Base-by-base conservation (phyloP, 2,888 invertebrate genomes). In the Galerucella nymphaeae region DNA sequence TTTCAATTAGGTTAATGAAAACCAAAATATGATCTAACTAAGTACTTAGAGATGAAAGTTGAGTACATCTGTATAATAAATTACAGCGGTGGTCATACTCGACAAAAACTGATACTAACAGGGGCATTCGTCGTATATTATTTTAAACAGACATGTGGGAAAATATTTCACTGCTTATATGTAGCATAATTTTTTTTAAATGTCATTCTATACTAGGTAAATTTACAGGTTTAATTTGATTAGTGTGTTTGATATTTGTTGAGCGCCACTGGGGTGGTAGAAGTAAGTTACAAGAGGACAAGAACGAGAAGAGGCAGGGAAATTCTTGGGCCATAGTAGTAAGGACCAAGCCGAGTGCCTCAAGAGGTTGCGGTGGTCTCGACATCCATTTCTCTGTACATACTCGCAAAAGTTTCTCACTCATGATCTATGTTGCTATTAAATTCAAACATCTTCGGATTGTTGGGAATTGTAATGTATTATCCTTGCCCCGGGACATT, bases 401-500 rank as follows among this genome's bases (percentile, higher is more conserved):
- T 83, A 84, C 83, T 85, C 83, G 82, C 83, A 85, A 81, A 86
- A 85, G 82, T 86, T 85, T 83, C 82, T 82, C 83, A 83, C 83
- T 83, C 85, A 86, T 86, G 86, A 86, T 86, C 84, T 86, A 86
- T 85, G 85, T 85, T 80, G 85, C 86, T 85, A 86, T 86, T 86
- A 86, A 86, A 86, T 86, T 86, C 85, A 85, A 86, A 86, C 86
- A 86, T 86, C 85, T 86, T 86, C 83, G 86, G 84, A 86, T 86
- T 86, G 86, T 85, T 86, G 84, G 83, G 84, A 86, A 86, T 86
- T 86, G 85, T 84, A 85, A 86, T 86, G 85, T 85, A 86, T 86
- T 85, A 84, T 85, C 84, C 84, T 83, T 81, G 84, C 85, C 80
- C 76, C 78, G 77, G 80, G 82, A 79, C 78, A 77, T 80, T 78